Evolutionary conservation across 2,888 invertebrate genomes (phyloP).

Genomic region (Lasioglossum marginatum): DNA sequence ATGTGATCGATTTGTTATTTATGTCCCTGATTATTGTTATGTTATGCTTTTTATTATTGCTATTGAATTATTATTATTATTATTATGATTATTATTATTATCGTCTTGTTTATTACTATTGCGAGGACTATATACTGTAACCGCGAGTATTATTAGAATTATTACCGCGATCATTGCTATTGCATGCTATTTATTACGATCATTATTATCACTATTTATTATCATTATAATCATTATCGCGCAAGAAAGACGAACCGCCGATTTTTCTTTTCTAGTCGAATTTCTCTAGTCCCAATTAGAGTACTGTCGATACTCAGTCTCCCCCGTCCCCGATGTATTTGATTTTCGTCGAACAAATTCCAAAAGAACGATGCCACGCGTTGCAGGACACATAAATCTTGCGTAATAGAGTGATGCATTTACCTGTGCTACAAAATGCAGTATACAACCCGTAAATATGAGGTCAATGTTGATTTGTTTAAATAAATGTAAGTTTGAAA

Average conservation of each 20-base stretch:
- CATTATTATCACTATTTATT: slow-evolving; percentile 56
- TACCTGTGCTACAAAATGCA: slow-evolving; percentile 82
- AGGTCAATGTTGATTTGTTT: slow-evolving; percentile 85
- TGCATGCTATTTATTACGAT: slow-evolving; percentile 46
- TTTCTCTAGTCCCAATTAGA: slow-evolving; percentile 65
- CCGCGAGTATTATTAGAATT: slow-evolving; percentile 43
- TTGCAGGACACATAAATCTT: slow-evolving; percentile 81
- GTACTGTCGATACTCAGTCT: slow-evolving; percentile 70
- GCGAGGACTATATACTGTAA: slow-evolving; percentile 32
- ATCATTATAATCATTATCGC: slow-evolving; percentile 40
- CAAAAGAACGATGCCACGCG: slow-evolving; percentile 73
- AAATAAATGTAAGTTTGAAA: slow-evolving; percentile 85
- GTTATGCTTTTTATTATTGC: slow-evolving; percentile 6
- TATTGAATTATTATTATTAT: slow-evolving; percentile 3
- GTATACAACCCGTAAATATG: slow-evolving; percentile 84
- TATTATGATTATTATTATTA: slow-evolving; percentile 6
- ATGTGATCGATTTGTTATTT: slow-evolving; percentile 79
- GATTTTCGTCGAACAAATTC: slow-evolving; percentile 70
- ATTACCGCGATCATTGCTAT: slow-evolving; percentile 43
- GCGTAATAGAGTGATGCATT: slow-evolving; percentile 81
- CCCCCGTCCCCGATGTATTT: slow-evolving; percentile 69
- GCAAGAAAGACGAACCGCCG: slow-evolving; percentile 40
- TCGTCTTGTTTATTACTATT: slow-evolving; percentile 37
- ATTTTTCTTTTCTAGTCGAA: slow-evolving; percentile 66
- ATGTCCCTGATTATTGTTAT: slow-evolving; percentile 40